Evolutionary conservation across 2,113 vertebrate species (phyloP).

Genomic region (Rhinopomastus cyanomelas): DNA sequence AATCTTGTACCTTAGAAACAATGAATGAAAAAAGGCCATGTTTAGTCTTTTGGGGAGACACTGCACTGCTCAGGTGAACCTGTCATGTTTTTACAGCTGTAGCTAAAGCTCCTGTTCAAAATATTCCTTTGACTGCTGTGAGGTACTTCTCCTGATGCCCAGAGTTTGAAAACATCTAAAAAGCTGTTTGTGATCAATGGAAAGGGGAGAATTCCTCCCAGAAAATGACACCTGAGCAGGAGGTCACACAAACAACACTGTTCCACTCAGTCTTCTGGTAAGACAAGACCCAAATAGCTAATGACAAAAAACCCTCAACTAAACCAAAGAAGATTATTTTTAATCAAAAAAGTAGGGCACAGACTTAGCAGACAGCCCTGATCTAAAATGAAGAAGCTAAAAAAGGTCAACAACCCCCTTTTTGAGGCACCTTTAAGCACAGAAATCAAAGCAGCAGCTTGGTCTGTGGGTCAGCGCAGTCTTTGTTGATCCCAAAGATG

Average conservation of each 20-base stretch:
- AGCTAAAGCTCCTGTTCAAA: background rate
- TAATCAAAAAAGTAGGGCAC: slow-evolving; percentile 46
- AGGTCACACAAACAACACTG: background rate
- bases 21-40: background rate
- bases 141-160: background rate
- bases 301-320: background rate
- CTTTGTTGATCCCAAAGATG: background rate
- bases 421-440: background rate
- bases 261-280: slow-evolving; percentile 3
- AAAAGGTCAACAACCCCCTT: background rate
- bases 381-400: slow-evolving; percentile 12
- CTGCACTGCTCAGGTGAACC: background rate
- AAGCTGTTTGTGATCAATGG: background rate
- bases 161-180: background rate
- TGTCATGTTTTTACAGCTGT: background rate
- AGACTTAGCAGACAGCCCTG: slow-evolving; percentile 18
- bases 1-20: background rate
- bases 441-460: background rate
- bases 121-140: background rate
- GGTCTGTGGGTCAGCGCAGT: accelerated
- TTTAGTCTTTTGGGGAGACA: background rate
- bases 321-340: slow-evolving; percentile 35
- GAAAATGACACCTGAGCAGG: background rate
- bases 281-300: slow-evolving; percentile 47
- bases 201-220: background rate